phyloP scores from a whole-genome alignment of 1,140 invertebrate species.

The Apocrypta bakeri region DNA sequence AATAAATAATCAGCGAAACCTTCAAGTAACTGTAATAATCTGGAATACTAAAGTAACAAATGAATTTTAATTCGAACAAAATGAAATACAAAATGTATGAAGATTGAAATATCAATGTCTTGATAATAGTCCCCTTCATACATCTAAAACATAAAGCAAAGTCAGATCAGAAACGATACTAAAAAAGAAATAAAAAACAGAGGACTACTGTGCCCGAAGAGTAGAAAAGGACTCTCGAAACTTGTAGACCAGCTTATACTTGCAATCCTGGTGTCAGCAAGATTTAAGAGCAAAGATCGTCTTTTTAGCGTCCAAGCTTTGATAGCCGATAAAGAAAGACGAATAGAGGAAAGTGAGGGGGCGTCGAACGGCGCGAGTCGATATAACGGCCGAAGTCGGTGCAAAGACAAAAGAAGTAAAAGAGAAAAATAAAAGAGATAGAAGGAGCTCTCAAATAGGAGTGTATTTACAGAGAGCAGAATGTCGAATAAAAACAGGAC shows the following conservation, averaged over 20 bases:
- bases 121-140: neutral
- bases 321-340: slow-evolving; percentile 62
- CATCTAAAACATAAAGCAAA: neutral
- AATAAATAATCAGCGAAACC: too few relatives aligned
- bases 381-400: neutral
- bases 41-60: too few relatives aligned
- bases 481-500: slow-evolving; percentile 47
- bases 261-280: slow-evolving; percentile 54
- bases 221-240: slow-evolving; percentile 49
- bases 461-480: slow-evolving; percentile 45
- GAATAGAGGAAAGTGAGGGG: slow-evolving; percentile 32
- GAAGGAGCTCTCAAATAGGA: neutral
- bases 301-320: slow-evolving; percentile 52
- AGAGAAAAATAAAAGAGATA: neutral
- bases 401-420: slow-evolving; percentile 28
- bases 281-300: slow-evolving; percentile 57
- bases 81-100: too few relatives aligned
- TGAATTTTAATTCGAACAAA: too few relatives aligned
- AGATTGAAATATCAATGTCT: neutral
- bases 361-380: neutral
- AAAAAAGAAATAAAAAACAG: slow-evolving; percentile 33
- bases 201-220: slow-evolving; percentile 44
- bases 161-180: neutral
- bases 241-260: slow-evolving; percentile 1
- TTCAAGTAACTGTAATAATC: too few relatives aligned